Evolutionary conservation across 2,888 invertebrate species (phyloP).

Genomic region (Penaeus monodon): DNA sequence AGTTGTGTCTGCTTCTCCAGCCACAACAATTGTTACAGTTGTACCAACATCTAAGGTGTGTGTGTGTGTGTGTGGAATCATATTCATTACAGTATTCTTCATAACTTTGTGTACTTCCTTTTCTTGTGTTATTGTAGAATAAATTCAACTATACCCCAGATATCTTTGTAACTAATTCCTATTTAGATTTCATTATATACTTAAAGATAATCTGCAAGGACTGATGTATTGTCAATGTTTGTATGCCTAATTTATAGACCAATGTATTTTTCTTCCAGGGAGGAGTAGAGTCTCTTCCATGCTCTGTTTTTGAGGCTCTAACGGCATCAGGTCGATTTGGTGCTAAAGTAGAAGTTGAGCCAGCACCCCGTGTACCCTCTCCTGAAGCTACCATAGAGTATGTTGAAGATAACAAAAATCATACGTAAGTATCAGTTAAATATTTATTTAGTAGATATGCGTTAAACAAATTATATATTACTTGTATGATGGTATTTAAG

Average conservation of each 20-base stretch:
- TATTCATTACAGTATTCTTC: too few relatives aligned
- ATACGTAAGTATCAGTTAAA: conserved; percentile 46
- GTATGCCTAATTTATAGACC: too few relatives aligned
- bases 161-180: too few relatives aligned
- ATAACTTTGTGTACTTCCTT: too few relatives aligned
- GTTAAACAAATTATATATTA: neutral
- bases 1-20: conserved; percentile 50
- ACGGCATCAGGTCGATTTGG: conserved; percentile 74
- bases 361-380: conserved; percentile 67
- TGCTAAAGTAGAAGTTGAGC: conserved; percentile 82
- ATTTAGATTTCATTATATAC: too few relatives aligned
- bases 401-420: conserved; percentile 54
- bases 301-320: conserved; percentile 55
- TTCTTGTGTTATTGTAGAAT: too few relatives aligned
- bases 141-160: too few relatives aligned
- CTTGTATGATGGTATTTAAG: too few relatives aligned
- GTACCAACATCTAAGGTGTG: conserved; percentile 60
- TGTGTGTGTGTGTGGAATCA: neutral
- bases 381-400: conserved; percentile 64
- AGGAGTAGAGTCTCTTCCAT: conserved; percentile 53
- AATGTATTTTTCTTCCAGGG: conserved; percentile 36
- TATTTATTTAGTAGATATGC: neutral
- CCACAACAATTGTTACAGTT: conserved; percentile 63
- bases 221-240: too few relatives aligned
- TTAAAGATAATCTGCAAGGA: too few relatives aligned